Conservation (phyloP, 2,797 vertebrate genomes). For the Pogoniulus pusillus region DNA sequence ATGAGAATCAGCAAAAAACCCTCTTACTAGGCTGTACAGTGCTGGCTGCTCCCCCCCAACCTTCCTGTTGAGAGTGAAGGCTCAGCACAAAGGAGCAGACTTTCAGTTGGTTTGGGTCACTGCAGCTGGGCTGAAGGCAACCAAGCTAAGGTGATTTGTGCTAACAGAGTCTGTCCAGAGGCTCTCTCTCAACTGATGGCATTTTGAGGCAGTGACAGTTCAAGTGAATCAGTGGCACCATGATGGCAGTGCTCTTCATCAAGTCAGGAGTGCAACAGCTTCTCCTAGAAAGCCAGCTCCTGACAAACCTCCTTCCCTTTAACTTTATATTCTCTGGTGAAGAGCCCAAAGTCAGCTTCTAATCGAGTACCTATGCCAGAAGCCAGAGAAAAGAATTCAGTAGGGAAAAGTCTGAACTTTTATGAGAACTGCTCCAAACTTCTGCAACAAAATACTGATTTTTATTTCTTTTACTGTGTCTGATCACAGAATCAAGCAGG, state of each 20-base stretch:
- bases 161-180: not conserved
- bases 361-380: not conserved
- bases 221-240: constrained; percentile 28
- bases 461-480: not conserved
- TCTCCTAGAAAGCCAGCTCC: not conserved
- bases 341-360: not conserved
- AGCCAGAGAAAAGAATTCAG: not conserved
- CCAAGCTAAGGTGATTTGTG: constrained; percentile 26
- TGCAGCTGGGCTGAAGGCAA: not conserved
- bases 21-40: not conserved
- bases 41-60: not conserved
- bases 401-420: not conserved
- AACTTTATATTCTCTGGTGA: not conserved
- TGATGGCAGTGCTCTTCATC: not conserved
- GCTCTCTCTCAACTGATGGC: not conserved
- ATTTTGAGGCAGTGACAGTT: constrained; percentile 53
- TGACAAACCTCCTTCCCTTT: not conserved
- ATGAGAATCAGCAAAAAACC: not conserved
- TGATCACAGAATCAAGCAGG: too few relatives aligned
- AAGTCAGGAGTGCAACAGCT: not conserved
- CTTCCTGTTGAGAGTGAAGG: not conserved
- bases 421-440: not conserved
- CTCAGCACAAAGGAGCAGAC: not conserved
- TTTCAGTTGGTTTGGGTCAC: constrained; percentile 23
- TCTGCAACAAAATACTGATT: constrained; percentile 2